Evolutionary conservation across 2,888 invertebrate species (phyloP).

Genomic region (Temnothorax unifasciatus): DNA sequence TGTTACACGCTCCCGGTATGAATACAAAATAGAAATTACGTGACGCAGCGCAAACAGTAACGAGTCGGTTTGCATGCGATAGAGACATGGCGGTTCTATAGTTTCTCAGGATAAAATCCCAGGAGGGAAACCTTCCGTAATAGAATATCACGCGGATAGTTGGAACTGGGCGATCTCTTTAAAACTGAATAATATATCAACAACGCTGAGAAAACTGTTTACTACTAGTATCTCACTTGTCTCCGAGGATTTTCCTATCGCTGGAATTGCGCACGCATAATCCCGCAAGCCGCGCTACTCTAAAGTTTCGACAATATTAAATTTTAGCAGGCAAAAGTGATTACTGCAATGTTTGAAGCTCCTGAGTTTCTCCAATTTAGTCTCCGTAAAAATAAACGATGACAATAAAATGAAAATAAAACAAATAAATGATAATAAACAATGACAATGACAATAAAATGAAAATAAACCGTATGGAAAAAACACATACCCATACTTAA

Average conservation of each 20-base stretch:
- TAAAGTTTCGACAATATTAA: constrained; percentile 8
- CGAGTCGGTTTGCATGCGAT: constrained; percentile 30
- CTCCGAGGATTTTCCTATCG: constrained; percentile 47
- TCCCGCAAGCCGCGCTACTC: neutral
- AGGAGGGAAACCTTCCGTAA: constrained; percentile 47
- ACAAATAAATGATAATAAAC: no score
- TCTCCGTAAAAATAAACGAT: neutral
- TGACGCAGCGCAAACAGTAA: constrained; percentile 39
- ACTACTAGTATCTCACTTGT: constrained; percentile 20
- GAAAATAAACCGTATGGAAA: neutral
- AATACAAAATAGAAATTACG: constrained; percentile 56
- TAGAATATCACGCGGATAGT: constrained; percentile 54
- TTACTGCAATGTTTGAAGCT: neutral
- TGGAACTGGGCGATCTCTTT: constrained; percentile 50
- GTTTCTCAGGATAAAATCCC: constrained; percentile 56
- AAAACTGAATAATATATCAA: constrained; percentile 57
- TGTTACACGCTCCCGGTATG: constrained; percentile 29
- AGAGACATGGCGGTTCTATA: constrained; percentile 5
- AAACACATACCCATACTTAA: neutral
- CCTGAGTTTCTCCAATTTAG: neutral
- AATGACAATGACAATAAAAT: no score
- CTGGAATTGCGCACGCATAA: constrained; percentile 23
- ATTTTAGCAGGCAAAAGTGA: constrained; percentile 24
- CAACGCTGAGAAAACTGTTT: constrained; percentile 34
- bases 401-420: no score